Base-by-base conservation (phyloP, 2,113 vertebrate species). In the Calypte anna region DNA sequence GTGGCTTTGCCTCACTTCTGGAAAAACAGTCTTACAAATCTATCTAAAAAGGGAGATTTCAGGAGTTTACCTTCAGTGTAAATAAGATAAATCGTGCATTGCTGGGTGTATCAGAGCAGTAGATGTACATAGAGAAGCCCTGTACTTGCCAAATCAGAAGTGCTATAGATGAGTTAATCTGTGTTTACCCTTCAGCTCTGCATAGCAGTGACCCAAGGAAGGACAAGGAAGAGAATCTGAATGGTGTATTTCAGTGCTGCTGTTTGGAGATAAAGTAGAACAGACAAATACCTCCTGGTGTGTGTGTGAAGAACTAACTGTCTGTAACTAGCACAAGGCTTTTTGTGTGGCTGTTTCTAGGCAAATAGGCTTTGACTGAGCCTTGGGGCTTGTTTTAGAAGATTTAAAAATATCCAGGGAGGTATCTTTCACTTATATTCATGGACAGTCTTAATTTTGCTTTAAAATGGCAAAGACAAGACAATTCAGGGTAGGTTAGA, bases 361-460 rank as follows among this genome's bases (percentile, higher is more conserved):
- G 80, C 64, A 95, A 91, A 92, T 50, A 76, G 62, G 54, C 62
- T 96, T 94, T 82, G 70, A 88, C 70, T 89, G 92, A 94, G 61
- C 89, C 72, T 89, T 89, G 40, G 67, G 62, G 14, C 63, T 94
- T 89, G 25, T 77, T 96, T 86, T 84, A 62, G 28, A 75, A 93
- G 58, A 82, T 89, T 74, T 69, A 3, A 51, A 91, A 95, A 82
- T 86, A 90, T 66, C 67, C 18, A 54, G 25, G 73, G 79, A 91
- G 48, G 38, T 89, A 30, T 14, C 11, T 77, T 93, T 96, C 83
- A 43, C 57, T 74, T 94, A 73, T 53, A 88, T 95, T 94, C 31
- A 62, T 82, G 74, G 89, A 40, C 54, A 88, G 16, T 89, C 76
- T 96, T 91, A 20, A 64, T 82, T 95, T 93, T 87, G 74, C 87